phyloP scores from a whole-genome alignment of 1,140 invertebrate species.

The Caligus rogercresseyi region DNA sequence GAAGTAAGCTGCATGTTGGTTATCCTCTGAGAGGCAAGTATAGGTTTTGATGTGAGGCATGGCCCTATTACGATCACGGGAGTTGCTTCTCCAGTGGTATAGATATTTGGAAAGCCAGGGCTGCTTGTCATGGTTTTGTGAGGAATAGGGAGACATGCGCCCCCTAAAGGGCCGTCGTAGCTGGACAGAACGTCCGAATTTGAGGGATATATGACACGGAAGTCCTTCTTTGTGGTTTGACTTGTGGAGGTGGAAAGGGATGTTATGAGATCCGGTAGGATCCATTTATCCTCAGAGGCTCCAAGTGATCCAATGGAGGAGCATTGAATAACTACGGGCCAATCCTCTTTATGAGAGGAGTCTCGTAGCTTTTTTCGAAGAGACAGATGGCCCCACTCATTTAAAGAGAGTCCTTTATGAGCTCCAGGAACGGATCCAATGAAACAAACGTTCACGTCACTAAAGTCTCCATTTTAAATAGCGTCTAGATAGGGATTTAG shows the following conservation, averaged over 20 bases:
- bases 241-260: neutral
- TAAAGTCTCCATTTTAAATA: conserved; percentile 20
- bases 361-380: conserved; percentile 40
- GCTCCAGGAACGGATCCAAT: conserved; percentile 63
- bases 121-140: conserved; percentile 60
- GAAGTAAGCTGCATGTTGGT: conserved; percentile 50
- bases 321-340: conserved; percentile 59
- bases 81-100: conserved; percentile 60
- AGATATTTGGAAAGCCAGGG: conserved; percentile 56
- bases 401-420: conserved; percentile 38
- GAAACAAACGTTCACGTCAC: conserved; percentile 50
- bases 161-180: conserved; percentile 61
- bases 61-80: conserved; percentile 45
- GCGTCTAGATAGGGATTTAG: conserved; percentile 4
- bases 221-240: neutral
- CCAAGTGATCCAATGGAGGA: conserved; percentile 56
- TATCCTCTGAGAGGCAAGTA: conserved; percentile 48
- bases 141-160: conserved; percentile 70
- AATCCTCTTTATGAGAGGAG: conserved; percentile 33
- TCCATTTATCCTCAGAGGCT: neutral
- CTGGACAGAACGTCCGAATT: conserved; percentile 59
- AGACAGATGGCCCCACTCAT: conserved; percentile 51
- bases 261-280: neutral
- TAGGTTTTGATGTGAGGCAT: conserved; percentile 92
- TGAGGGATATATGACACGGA: conserved; percentile 43